These are phyloP conservation scores for Morbakka virulenta DNA, from an alignment of 30 jellyfish, hydroid and myxozoan species.

Conservation along the genomic window DNA sequence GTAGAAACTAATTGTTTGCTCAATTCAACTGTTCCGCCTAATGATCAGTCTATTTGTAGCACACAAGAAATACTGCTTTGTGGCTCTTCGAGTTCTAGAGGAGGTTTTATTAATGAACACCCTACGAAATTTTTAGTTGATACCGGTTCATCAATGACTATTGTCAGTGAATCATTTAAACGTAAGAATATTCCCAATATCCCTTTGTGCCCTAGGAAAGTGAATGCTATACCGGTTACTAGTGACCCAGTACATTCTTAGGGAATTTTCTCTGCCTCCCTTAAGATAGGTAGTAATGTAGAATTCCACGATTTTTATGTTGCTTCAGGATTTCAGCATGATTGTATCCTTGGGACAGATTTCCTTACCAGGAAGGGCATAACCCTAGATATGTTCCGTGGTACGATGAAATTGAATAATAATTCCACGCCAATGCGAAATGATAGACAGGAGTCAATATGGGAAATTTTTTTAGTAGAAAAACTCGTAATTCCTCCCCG, in stretches of 20 bases:
- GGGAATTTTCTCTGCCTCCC: conserved; percentile 45
- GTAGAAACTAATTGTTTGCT: too few species aligned
- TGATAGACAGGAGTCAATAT: conserved; percentile 8
- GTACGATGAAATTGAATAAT: conserved; percentile 15
- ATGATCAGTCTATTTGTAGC: background rate
- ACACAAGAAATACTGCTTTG: background rate
- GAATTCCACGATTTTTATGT: conserved; percentile 55
- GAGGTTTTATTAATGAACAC: conserved; percentile 13
- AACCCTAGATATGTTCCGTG: conserved; percentile 6
- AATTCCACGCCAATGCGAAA: conserved; percentile 11
- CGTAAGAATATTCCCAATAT: conserved; percentile 2
- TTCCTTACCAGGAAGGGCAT: conserved; percentile 9
- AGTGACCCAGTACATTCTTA: conserved; percentile 38
- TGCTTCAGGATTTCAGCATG: conserved; percentile 44
- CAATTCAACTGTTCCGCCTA: background rate
- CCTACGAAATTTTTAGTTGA: conserved; percentile 30
- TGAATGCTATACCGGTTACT: conserved; percentile 48
- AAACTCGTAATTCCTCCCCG: conserved; percentile 23
- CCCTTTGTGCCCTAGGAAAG: conserved; percentile 21
- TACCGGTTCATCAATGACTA: conserved; percentile 40
- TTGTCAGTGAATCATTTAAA: conserved; percentile 31
- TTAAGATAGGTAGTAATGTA: conserved; percentile 33
- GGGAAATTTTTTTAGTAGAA: conserved; percentile 13
- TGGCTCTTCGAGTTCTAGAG: conserved; percentile 19
- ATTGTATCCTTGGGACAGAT: conserved; percentile 27